A percentile compares a stretch with the other conserved stretches of the same genome.
phyloP scores from a whole-genome alignment of 2,888 invertebrate species.

The Serrognathus titanus region DNA sequence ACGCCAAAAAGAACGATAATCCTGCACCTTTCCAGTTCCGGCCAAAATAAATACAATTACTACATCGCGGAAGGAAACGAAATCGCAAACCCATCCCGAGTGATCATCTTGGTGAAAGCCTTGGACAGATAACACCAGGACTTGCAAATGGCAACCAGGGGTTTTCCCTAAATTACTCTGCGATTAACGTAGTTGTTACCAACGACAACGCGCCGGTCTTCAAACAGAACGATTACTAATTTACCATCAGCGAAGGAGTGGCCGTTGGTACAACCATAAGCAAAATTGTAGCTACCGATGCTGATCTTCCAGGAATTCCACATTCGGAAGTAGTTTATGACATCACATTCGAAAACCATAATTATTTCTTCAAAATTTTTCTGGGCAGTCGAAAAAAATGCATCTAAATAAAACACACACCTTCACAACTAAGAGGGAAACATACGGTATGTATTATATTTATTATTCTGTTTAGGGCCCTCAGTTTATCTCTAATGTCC shows the following conservation, averaged over 20 bases:
- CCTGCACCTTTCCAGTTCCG: constrained; percentile 68
- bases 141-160: constrained; percentile 64
- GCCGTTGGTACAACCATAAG: constrained; percentile 68
- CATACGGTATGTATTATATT: no score
- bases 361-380: constrained; percentile 71
- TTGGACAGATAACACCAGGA: constrained; percentile 78
- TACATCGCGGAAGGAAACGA: constrained; percentile 76
- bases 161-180: constrained; percentile 53
- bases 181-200: constrained; percentile 72
- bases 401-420: no score
- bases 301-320: constrained; percentile 67
- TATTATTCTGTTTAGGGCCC: no score
- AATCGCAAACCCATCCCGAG: constrained; percentile 69
- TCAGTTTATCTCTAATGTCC: no score
- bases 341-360: constrained; percentile 88
- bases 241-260: constrained; percentile 73
- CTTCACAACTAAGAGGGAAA: no score
- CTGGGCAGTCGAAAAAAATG: no score
- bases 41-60: constrained; percentile 63
- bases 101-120: constrained; percentile 69
- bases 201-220: constrained; percentile 89
- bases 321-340: constrained; percentile 78
- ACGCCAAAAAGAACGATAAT: constrained; percentile 73
- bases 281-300: constrained; percentile 69
- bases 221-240: constrained; percentile 63